Conservation (phyloP, 2,113 vertebrate species). For the Ceyx melanurus region DNA sequence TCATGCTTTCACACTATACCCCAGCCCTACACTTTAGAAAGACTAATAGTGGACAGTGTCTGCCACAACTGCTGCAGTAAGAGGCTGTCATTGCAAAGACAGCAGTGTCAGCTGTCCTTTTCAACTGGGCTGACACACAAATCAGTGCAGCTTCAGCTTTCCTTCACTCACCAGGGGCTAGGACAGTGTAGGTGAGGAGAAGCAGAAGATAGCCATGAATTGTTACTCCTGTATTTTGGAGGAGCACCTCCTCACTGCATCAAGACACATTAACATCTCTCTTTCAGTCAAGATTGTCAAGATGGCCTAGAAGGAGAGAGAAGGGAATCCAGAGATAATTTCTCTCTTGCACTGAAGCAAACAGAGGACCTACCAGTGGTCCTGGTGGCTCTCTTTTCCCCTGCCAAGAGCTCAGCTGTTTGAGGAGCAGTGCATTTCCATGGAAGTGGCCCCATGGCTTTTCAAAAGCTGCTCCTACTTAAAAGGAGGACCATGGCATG, state of each 20-base stretch:
- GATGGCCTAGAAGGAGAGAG: not conserved
- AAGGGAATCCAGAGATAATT: not conserved
- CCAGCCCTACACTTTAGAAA: not conserved
- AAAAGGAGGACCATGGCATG: accelerated
- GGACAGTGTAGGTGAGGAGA: not conserved
- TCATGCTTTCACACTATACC: not conserved
- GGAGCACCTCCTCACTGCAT: not conserved
- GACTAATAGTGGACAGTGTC: not conserved
- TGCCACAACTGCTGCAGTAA: not conserved
- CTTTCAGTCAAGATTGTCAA: not conserved
- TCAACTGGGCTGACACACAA: not conserved
- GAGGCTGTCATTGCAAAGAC: not conserved
- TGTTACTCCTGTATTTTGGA: not conserved
- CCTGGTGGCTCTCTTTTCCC: not conserved
- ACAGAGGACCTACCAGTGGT: not conserved
- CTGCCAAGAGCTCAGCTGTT: not conserved
- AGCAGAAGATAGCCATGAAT: not conserved
- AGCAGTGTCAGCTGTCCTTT: not conserved
- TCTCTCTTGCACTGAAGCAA: not conserved
- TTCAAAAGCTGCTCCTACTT: not conserved
- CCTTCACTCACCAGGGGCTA: accelerated
- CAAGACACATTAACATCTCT: accelerated
- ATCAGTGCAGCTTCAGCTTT: not conserved
- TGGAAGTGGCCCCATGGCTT: accelerated
- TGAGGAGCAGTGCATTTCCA: not conserved